A percentile compares a stretch with the other conserved stretches of the same genome.
These are phyloP conservation scores for Gymnarchus niloticus DNA, from an alignment of 2,113 vertebrate species.

Conservation along the genomic window DNA sequence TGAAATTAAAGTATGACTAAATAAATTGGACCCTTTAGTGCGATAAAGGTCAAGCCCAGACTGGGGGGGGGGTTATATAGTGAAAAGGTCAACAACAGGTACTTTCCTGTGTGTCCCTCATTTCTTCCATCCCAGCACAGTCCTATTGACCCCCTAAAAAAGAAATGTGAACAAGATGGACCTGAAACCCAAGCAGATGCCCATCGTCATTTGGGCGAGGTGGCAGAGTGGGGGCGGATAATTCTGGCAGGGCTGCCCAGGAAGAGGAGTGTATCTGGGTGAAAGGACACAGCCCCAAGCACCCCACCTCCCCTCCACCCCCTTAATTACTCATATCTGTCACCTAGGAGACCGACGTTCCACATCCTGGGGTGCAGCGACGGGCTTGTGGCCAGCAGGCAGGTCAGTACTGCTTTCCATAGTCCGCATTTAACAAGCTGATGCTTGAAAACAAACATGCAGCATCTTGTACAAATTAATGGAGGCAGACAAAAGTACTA, in stretches of 20 bases:
- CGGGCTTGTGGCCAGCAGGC: background rate
- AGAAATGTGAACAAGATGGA: background rate
- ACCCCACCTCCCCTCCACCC: background rate
- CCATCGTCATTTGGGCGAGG: background rate
- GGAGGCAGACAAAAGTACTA: background rate
- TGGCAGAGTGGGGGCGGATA: background rate
- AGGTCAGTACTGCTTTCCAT: background rate
- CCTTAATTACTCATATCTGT: too few species aligned
- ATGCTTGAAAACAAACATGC: background rate
- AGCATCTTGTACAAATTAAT: background rate
- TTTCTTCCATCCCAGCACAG: background rate
- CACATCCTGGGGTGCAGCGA: background rate
- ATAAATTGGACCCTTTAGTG: background rate
- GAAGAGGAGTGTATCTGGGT: constrained; percentile 45
- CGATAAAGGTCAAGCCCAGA: background rate
- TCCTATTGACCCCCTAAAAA: background rate
- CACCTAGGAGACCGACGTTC: background rate
- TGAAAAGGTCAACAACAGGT: background rate
- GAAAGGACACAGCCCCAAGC: constrained; percentile 44
- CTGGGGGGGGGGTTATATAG: background rate
- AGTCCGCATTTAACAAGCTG: background rate
- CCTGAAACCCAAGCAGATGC: constrained; percentile 1
- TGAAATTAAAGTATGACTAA: too few species aligned
- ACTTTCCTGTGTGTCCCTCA: background rate
- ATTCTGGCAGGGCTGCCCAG: background rate